Base-by-base conservation (phyloP, 2,113 vertebrate species). In the Miniopterus natalensis region DNA sequence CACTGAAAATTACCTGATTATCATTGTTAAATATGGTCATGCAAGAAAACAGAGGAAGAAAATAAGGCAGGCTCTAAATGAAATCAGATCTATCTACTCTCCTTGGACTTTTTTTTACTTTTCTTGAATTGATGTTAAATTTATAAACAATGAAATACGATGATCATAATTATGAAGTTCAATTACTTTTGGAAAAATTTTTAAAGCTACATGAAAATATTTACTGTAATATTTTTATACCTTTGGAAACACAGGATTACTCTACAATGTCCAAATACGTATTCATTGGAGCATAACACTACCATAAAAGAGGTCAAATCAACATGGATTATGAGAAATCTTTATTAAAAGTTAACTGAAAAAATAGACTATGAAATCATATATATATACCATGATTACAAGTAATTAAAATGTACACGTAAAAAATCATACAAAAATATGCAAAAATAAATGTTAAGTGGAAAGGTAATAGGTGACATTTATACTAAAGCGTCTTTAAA, bases 141-240 rank as follows among this genome's bases (percentile, higher is more conserved):
- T 90, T 53, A 87, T 45, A 85, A 86, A 90, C n/a, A 79, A 3
- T 78, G 55, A 94, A 93, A 87, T 84, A 83, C 1, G 86, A 42
- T 18, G 23, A 66, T 51, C 9, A 80, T 63, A 42, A 51, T 3
- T 70, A 6, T 63, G 91, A 93, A 91, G 25, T 57, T 91, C 66
- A 93, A 12, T 80, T 45, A 84, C n/a, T 78, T 94, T 40, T 77
- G 17, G 45, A 7, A 85, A 80, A 71, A n/a, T 36, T 78, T 83
- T 57, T 31, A 68, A 87, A 79, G 20, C 14, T 70, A 92, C 12
- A 55, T 36, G 25, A 93, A 70, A 90, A 68, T 27, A 61, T 61
- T 77, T 51, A 71, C 8, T 74, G 2, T 66, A 84, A 73, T 78
- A 59, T 15, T 74, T 42, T 29, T 88, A 8, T 68, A 81, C 29